Conservation (phyloP, 2,888 invertebrate species). For the Catocala fraxini region DNA sequence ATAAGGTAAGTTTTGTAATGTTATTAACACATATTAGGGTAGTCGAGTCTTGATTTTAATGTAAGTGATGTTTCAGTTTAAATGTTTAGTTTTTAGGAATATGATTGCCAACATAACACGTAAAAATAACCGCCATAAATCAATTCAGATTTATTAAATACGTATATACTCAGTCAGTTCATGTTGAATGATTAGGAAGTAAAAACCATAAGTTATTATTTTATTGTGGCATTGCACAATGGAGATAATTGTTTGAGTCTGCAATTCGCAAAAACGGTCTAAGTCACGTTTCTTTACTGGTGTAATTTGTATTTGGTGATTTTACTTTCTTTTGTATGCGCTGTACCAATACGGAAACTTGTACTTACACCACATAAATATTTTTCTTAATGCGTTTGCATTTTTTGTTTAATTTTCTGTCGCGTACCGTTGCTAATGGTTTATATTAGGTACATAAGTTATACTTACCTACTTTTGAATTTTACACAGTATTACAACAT, state of each 20-base stretch:
- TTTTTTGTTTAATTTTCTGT: not conserved
- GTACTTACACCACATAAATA: no score
- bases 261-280: slow-evolving; percentile 30
- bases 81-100: no score
- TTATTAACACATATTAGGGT: not conserved
- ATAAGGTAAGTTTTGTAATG: slow-evolving; percentile 13
- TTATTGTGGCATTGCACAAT: slow-evolving; percentile 23
- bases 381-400: not conserved
- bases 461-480: no score
- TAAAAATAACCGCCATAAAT: no score
- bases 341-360: no score
- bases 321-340: slow-evolving; percentile 19
- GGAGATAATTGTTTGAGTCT: slow-evolving; percentile 29
- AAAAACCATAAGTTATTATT: slow-evolving; percentile 10
- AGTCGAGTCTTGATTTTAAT: no score
- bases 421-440: no score
- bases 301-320: slow-evolving; percentile 7
- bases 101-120: no score
- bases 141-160: no score
- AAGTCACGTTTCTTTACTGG: slow-evolving; percentile 40
- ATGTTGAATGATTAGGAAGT: not conserved
- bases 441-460: no score
- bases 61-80: no score
- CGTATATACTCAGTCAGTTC: not conserved
- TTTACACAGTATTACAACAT: no score